Base-by-base conservation (phyloP, 1,140 invertebrate species). In the Rhagoletis pomonella region DNA sequence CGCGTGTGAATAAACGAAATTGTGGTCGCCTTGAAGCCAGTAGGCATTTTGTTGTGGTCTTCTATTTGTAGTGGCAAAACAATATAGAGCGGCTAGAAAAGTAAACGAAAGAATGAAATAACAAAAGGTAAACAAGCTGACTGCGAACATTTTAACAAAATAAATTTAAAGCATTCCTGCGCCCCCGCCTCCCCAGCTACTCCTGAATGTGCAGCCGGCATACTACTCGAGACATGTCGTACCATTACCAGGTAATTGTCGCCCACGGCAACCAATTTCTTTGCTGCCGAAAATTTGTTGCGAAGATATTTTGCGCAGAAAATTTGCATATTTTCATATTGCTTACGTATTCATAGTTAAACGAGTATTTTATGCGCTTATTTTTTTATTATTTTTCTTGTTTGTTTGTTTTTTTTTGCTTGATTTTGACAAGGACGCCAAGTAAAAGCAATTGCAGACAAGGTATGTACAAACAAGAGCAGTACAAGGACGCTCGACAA, bases 241-340 rank as follows among this genome's bases (percentile, higher is more conserved):
- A 14, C 9, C 42, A 73, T 73, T 44, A 73, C 67, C 67, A 73
- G 67, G 67, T 73, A 73, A 73, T 73, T 73, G 67, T 73, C 67
- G 67, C 67, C 39, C 67, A 73, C 42, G 67, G 67, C 67, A 73
- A 73, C 67, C 67, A 73, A 73, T 73, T 73, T n/a, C n/a, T 73
- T 73, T 47, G 42, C 12, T 73, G 67, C 39, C 39, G 67, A 73
- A 39, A 73, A 73, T 73, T 73, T 73, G 67, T 73, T 73, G 67
- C 39, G 67, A 73, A 73, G 67, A 73, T 42, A 73, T 73, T 73
- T 73, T 17, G 10, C 67, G 67, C 67, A 73, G 67, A 73, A 73
- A 73, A 73, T 73, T 73, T 73, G 42, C 67, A 73, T 73, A 39
- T 39, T 55, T 55, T 55, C 50, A 55, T 55, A 55, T 55, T 55